Evolutionary conservation across 2,113 vertebrate species (phyloP).

Genomic region (Numida meleagris): DNA sequence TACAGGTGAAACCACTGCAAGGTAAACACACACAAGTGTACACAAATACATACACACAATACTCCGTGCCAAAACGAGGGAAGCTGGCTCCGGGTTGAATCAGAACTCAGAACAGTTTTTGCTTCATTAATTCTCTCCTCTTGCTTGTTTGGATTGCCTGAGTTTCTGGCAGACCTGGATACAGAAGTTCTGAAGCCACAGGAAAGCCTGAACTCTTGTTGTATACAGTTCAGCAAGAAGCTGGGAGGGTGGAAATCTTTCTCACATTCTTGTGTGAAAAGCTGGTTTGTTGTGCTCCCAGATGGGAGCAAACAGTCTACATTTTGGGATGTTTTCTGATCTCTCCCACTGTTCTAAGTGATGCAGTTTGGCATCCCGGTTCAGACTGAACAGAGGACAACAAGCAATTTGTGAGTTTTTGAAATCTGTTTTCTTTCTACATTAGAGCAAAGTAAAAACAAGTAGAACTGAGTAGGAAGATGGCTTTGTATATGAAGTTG

Average conservation of each 20-base stretch:
- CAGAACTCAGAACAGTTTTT: not conserved
- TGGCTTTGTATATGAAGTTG: not conserved
- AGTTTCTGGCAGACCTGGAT: not conserved
- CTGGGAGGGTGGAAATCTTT: not conserved
- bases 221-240: not conserved
- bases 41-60: not conserved
- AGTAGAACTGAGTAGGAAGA: not conserved
- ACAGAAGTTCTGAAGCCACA: not conserved
- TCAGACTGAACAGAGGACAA: not conserved
- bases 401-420: not conserved
- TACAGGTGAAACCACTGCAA: conserved; percentile 3
- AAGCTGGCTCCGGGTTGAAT: not conserved
- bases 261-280: not conserved
- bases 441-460: not conserved
- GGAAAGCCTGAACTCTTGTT: not conserved
- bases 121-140: not conserved
- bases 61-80: conserved; percentile 32
- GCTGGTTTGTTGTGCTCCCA: not conserved
- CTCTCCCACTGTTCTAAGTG: not conserved
- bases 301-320: not conserved
- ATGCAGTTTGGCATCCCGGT: not conserved
- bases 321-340: conserved; percentile 7
- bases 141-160: not conserved
- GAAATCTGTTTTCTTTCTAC: not conserved
- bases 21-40: not conserved